A percentile compares a stretch with the other conserved stretches of the same genome.
phyloP scores from a whole-genome alignment of 92 coral and sea anemone species.

The Chrysogorgia sp. region DNA sequence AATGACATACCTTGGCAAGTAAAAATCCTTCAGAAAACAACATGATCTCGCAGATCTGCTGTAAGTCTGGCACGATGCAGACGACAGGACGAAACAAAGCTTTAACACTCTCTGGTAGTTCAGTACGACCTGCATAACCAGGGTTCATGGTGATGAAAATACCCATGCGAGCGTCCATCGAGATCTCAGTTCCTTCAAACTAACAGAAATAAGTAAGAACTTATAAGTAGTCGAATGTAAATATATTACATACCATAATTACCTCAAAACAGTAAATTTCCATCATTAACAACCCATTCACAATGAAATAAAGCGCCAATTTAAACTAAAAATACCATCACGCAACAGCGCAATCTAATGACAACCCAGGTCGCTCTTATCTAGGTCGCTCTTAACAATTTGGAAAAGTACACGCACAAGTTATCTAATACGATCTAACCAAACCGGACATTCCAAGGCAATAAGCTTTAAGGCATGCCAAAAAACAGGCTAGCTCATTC shows the following conservation, averaged over 20 bases:
- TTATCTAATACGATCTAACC: too few species aligned
- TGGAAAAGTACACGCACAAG: too few species aligned
- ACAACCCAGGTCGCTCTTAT: too few species aligned
- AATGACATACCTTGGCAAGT: conserved; percentile 85
- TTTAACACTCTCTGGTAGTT: conserved; percentile 98
- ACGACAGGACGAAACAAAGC: conserved; percentile 96
- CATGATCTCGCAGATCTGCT: conserved; percentile 99
- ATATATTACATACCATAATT: neutral
- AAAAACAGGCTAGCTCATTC: too few species aligned
- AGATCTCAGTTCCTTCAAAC: conserved; percentile 99
- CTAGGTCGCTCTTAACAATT: too few species aligned
- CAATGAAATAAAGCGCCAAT: neutral
- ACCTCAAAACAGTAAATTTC: neutral
- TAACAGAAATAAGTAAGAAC: conserved; percentile 19
- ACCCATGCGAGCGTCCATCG: conserved; percentile 92
- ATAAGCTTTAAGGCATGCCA: too few species aligned
- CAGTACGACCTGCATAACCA: conserved; percentile 98
- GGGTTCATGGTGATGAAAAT: conserved; percentile 99
- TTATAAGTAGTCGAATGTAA: neutral
- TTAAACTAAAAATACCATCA: too few species aligned
- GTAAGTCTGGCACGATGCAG: conserved; percentile 95
- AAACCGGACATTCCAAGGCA: too few species aligned
- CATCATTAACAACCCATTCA: neutral
- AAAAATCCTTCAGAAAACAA: conserved; percentile 97
- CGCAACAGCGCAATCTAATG: too few species aligned